Evolutionary conservation across 2,113 vertebrate species (phyloP), one percentile per base, ranked within the genome.

Genomic region (Fregetta grallaria): DNA sequence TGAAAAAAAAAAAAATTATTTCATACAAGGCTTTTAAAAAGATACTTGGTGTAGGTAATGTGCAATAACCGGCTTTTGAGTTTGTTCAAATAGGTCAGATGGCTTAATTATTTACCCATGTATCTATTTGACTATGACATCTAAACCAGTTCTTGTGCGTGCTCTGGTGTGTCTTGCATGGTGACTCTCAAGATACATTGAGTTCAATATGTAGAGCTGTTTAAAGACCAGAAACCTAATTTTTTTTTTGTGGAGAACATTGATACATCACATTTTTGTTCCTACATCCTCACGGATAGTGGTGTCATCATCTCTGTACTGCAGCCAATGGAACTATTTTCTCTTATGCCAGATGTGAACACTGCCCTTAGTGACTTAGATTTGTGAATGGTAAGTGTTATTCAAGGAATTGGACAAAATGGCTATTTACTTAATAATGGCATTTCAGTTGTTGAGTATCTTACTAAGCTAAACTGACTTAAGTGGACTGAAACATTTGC

Each of bases 31-130:
- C 15, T 83, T 94, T 89, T 16, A 22, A 75, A 92, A 86, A 71
- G 36, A 22, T 63, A n/a, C 21, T 80, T 88, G 36, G 7, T 63
- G 40, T 75, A 50, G 23, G 45, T 38, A 70, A 53, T 52, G 36
- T 74, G 90, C 52, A 91, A 10, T 90, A 83, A 88, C 50, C 52
- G 47, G n/a, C 53, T 94, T 90, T 86, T 26, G 29, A 86, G 77
- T 70, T 95, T 87, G 81, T 67, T 93, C 75, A 91, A 68, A 63
- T 74, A 77, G 86, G 81, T 97, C 94, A 97, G 88, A 74, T 90
- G 81, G 96, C 47, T 97, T 97, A 97, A 97, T 97, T 92, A 94
- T 97, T 96, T 97, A 97, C 97, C 49, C 32, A 2, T 68, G 49
- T 93, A 18, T 91, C 88, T 96, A 67, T 95, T 96, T 97, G 92